Evolutionary conservation across 2,888 invertebrate genomes (phyloP).

Genomic region (Orthosia incerta): DNA sequence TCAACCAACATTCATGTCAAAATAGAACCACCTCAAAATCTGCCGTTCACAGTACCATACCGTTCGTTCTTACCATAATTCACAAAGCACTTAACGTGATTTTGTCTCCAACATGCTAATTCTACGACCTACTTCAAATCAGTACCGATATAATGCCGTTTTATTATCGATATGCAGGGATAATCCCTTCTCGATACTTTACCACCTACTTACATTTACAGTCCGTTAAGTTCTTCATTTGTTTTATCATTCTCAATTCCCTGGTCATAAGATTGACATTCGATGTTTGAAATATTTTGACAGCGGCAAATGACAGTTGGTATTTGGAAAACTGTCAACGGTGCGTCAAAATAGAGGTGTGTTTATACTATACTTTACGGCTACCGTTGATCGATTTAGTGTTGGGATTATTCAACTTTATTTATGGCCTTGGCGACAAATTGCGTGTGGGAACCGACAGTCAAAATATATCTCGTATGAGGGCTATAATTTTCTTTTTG

Average conservation of each 20-base stretch:
- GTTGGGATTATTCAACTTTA: slow-evolving; percentile 45
- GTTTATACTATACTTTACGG: slow-evolving; percentile 53
- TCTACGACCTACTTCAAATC: slow-evolving; percentile 58
- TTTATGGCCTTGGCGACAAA: slow-evolving; percentile 42
- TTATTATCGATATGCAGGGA: slow-evolving; percentile 53
- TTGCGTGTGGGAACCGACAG: slow-evolving; percentile 30
- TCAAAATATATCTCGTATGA: slow-evolving; percentile 30
- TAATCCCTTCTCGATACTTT: slow-evolving; percentile 47
- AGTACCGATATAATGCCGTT: slow-evolving; percentile 58
- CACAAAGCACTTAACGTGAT: slow-evolving; percentile 59
- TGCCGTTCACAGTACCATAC: slow-evolving; percentile 19
- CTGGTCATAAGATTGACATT: slow-evolving; percentile 9
- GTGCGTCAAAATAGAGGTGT: slow-evolving; percentile 52
- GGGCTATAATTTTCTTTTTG: neutral
- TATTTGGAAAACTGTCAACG: slow-evolving; percentile 51
- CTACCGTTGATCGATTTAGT: slow-evolving; percentile 55
- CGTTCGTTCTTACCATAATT: slow-evolving; percentile 45
- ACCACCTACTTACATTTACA: slow-evolving; percentile 17
- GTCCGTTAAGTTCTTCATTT: neutral
- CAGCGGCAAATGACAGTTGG: slow-evolving; percentile 16
- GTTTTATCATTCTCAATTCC: neutral
- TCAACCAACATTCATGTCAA: neutral
- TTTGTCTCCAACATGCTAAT: slow-evolving; percentile 62
- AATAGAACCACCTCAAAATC: slow-evolving; percentile 21
- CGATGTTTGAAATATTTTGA: slow-evolving; percentile 24